Evolutionary conservation across 2,888 invertebrate species (phyloP).

Genomic region (Petrolisthes cinctipes): DNA sequence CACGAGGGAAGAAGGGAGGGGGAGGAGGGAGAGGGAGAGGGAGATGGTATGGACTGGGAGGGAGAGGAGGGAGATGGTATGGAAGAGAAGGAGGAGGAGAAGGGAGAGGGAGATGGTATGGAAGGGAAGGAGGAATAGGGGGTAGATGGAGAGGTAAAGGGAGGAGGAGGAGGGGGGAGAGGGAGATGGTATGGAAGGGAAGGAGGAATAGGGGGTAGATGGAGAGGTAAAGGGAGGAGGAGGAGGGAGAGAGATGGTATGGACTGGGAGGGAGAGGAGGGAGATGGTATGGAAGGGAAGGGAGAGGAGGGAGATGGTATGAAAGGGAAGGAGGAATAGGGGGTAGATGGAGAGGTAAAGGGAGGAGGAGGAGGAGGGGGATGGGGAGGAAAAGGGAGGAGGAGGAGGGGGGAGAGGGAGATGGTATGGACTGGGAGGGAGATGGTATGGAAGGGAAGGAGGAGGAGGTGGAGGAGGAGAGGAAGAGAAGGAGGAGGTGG

Average conservation of each 20-base stretch:
- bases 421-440: not conserved
- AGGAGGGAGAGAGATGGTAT: not conserved
- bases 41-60: not conserved
- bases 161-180: no score
- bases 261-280: not conserved
- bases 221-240: not conserved
- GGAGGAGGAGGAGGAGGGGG: no score
- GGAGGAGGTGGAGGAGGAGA: not conserved
- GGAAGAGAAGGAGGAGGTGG: not conserved
- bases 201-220: not conserved
- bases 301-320: no score
- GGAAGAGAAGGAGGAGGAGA: no score
- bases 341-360: no score
- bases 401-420: not conserved
- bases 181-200: not conserved
- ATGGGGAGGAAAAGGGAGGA: not conserved
- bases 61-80: not conserved
- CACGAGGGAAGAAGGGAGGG: no score
- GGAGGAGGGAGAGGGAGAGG: not conserved
- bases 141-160: no score
- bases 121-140: no score
- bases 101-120: no score
- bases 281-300: no score
- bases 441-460: not conserved
- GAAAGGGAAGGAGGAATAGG: no score